These are phyloP conservation scores for Anguilla pacifica DNA, from an alignment of 2,797 vertebrate species.

Conservation along the genomic window DNA sequence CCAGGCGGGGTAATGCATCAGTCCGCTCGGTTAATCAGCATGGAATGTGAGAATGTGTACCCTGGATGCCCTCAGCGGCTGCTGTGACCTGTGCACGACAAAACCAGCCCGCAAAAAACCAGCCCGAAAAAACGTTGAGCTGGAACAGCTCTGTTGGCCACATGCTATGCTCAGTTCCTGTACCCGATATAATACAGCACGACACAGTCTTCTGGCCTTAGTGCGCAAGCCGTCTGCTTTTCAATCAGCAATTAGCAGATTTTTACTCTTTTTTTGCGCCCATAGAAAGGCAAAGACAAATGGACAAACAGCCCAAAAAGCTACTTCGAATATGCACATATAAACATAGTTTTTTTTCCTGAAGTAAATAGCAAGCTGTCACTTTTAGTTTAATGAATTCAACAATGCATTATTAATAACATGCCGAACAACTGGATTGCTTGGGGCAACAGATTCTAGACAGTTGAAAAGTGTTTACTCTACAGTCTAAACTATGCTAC, in stretches of 20 bases:
- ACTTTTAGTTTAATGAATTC: constrained; percentile 47
- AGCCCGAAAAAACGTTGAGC: not conserved
- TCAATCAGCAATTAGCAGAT: not conserved
- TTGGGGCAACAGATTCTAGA: constrained; percentile 35
- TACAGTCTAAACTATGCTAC: constrained; percentile 19
- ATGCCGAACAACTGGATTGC: constrained; percentile 46
- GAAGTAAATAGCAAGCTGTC: constrained; percentile 45
- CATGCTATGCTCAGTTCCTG: not conserved
- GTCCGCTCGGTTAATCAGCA: not conserved
- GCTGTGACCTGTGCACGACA: not conserved
- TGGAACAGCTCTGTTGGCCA: not conserved
- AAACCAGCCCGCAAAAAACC: too few relatives aligned
- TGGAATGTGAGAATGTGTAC: not conserved
- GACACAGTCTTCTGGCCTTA: not conserved
- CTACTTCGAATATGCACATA: constrained; percentile 40
- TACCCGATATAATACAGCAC: not conserved
- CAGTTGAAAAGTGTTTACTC: constrained; percentile 33
- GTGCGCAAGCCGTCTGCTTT: not conserved
- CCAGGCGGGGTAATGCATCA: not conserved
- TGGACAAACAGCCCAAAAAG: constrained; percentile 16
- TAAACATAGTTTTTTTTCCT: constrained; percentile 36
- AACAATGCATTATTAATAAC: constrained; percentile 52
- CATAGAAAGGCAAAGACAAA: constrained; percentile 15
- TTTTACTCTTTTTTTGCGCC: not conserved
- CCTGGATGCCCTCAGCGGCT: not conserved